Conservation (phyloP, 2,113 vertebrate species). For the Eretmochelys imbricata region DNA sequence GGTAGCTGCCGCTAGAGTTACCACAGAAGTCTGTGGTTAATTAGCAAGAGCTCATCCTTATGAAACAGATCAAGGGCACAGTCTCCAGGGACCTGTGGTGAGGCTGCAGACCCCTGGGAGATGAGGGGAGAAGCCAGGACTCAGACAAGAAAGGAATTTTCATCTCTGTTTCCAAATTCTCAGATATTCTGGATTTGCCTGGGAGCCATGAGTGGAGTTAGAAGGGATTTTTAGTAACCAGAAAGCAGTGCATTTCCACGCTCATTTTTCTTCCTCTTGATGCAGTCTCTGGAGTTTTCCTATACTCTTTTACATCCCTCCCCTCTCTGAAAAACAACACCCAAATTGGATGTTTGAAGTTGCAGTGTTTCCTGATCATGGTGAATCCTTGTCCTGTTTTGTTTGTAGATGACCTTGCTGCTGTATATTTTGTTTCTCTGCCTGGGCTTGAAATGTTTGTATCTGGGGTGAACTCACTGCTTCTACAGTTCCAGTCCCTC, state of each 20-base stretch:
- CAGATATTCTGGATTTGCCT: slow-evolving; percentile 63
- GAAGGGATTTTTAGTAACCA: slow-evolving; percentile 54
- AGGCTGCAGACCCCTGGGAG: slow-evolving; percentile 51
- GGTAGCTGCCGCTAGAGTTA: slow-evolving; percentile 43
- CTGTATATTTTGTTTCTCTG: slow-evolving; percentile 40
- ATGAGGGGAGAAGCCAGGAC: neutral
- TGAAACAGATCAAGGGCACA: neutral
- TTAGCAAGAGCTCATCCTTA: slow-evolving; percentile 51
- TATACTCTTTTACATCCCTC: slow-evolving; percentile 23
- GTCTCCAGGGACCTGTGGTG: neutral
- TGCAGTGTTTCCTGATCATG: slow-evolving; percentile 71
- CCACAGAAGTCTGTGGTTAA: slow-evolving; percentile 40
- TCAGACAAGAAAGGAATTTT: slow-evolving; percentile 21
- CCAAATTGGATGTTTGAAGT: slow-evolving; percentile 62
- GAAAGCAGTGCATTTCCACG: slow-evolving; percentile 68
- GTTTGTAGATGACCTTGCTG: slow-evolving; percentile 73
- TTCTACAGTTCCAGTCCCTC: neutral
- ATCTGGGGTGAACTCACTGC: neutral
- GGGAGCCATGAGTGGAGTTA: slow-evolving; percentile 51
- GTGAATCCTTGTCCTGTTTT: slow-evolving; percentile 71
- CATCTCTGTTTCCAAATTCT: slow-evolving; percentile 35
- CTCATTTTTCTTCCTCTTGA: slow-evolving; percentile 39
- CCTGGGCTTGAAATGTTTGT: slow-evolving; percentile 32
- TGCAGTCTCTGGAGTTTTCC: slow-evolving; percentile 52
- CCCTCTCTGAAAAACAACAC: slow-evolving; percentile 49